phyloP scores from a whole-genome alignment of 2,113 vertebrate species.

The Bambusicola thoracicus region DNA sequence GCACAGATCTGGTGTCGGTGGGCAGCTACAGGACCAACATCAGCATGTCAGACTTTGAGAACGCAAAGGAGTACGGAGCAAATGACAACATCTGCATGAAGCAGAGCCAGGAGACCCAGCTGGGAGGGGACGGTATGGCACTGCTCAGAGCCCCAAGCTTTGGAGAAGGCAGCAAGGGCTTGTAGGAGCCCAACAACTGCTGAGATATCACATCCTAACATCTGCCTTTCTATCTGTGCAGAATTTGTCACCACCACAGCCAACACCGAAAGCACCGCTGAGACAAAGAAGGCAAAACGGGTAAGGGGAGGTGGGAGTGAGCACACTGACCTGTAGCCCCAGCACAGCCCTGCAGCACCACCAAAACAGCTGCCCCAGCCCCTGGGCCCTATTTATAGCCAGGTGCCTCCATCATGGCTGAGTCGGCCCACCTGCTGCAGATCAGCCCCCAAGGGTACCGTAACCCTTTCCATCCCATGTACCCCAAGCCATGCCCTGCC shows the following conservation, averaged over 20 bases:
- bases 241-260: background rate
- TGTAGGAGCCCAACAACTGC: background rate
- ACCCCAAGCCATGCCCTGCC: too few relatives aligned
- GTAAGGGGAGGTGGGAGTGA: conserved; percentile 52
- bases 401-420: background rate
- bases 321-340: background rate
- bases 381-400: background rate
- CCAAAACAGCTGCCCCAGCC: rapidly evolving
- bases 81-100: conserved; percentile 36
- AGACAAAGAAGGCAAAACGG: conserved; percentile 71
- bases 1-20: conserved; percentile 77
- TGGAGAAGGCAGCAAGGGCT: rapidly evolving
- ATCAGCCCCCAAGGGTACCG: rapidly evolving
- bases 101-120: conserved; percentile 60
- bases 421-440: background rate
- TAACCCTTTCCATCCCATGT: background rate
- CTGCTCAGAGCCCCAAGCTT: background rate
- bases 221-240: conserved; percentile 16
- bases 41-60: conserved; percentile 79
- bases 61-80: conserved; percentile 44
- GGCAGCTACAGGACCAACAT: conserved; percentile 82
- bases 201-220: background rate
- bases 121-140: conserved; percentile 50
- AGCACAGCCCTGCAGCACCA: background rate
- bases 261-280: rapidly evolving